Conservation (phyloP, 1,140 invertebrate species). For the Saccostrea glomerata region DNA sequence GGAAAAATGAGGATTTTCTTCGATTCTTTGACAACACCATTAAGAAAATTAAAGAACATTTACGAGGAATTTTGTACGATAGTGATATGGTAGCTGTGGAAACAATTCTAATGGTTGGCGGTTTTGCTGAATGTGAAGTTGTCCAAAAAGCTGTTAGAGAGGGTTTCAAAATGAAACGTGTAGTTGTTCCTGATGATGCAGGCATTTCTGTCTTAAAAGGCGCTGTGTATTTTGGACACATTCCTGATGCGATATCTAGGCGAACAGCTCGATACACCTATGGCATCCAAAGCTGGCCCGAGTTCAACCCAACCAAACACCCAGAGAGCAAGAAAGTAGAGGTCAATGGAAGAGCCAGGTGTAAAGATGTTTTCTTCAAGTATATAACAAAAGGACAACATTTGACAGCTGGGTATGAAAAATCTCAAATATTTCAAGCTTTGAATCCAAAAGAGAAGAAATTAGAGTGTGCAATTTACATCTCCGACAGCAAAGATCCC, state of each 20-base stretch:
- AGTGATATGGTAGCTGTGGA: constrained; percentile 25
- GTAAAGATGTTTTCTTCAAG: constrained; percentile 51
- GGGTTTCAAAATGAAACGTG: constrained; percentile 36
- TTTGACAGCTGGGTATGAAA: constrained; percentile 43
- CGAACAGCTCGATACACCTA: constrained; percentile 39
- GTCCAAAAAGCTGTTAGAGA: constrained; percentile 47
- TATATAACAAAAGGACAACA: constrained; percentile 45
- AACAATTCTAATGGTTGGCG: constrained; percentile 56
- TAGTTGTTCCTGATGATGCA: constrained; percentile 50
- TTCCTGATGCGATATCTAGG: constrained; percentile 7
- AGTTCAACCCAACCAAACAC: constrained; percentile 35
- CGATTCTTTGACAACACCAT: constrained; percentile 43
- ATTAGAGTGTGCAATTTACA: constrained; percentile 47
- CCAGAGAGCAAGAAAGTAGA: constrained; percentile 25
- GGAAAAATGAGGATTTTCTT: constrained; percentile 31
- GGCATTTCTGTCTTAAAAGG: constrained; percentile 56
- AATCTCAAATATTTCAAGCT: constrained; percentile 48
- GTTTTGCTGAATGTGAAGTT: constrained; percentile 53
- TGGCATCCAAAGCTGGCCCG: constrained; percentile 50
- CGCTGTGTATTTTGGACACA: constrained; percentile 48
- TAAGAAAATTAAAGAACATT: constrained; percentile 42
- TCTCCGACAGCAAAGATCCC: constrained; percentile 40
- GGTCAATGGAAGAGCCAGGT: constrained; percentile 16
- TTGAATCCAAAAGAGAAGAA: constrained; percentile 39
- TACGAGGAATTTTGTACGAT: constrained; percentile 44